Percentiles rank a stretch among this genome's conserved stretches.
Conservation (phyloP, 2,113 vertebrate species). For the Fregata magnificens region DNA sequence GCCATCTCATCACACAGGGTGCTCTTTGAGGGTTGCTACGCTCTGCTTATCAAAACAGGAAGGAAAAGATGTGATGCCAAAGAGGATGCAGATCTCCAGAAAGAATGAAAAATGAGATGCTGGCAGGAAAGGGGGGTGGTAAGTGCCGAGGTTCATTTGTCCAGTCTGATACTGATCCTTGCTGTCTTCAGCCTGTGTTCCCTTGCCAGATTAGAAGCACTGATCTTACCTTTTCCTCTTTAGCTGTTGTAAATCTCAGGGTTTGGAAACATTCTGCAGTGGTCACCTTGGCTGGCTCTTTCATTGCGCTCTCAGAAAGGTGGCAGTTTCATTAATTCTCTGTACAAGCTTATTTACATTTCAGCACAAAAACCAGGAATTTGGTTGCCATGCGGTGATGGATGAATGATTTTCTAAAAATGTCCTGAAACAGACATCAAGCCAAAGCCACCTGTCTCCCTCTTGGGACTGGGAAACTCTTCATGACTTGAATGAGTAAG, state of each 20-base stretch:
- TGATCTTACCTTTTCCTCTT: background rate
- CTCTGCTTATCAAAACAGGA: constrained; percentile 38
- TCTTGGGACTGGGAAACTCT: background rate
- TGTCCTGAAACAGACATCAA: background rate
- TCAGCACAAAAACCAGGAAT: background rate
- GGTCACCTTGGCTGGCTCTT: background rate
- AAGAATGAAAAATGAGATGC: background rate
- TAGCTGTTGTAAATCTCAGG: background rate
- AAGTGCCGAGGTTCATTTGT: background rate
- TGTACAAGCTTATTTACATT: background rate
- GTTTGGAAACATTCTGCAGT: background rate
- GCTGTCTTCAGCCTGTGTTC: background rate
- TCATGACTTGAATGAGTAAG: background rate
- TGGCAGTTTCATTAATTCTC: background rate
- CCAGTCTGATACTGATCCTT: background rate
- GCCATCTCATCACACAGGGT: background rate
- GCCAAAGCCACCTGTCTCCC: background rate
- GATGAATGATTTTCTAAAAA: background rate
- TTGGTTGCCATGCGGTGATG: background rate
- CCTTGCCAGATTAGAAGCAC: background rate
- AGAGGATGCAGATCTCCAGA: constrained; percentile 1
- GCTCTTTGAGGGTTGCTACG: background rate
- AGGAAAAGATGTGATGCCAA: constrained; percentile 28
- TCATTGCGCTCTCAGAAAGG: background rate
- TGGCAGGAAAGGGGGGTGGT: background rate